Evolutionary conservation across 2,888 invertebrate genomes (phyloP).

Genomic region (Drosophila niveifrons): DNA sequence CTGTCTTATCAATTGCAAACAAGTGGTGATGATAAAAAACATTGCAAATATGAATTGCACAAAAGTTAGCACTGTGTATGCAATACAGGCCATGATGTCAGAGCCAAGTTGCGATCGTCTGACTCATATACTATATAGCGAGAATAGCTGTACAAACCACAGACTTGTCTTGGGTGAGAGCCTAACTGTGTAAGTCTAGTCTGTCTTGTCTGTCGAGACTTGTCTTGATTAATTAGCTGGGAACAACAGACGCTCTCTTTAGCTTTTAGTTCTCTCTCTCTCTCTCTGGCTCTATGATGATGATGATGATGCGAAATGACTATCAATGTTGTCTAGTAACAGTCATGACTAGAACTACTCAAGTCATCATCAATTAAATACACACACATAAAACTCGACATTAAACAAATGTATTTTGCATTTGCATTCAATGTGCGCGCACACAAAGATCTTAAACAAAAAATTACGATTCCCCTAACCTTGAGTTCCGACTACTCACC

Average conservation of each 20-base stretch:
- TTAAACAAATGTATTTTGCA: constrained; percentile 51
- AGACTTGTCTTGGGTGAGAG: constrained; percentile 44
- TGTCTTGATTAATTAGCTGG: constrained; percentile 74
- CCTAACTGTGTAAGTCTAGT: constrained; percentile 34
- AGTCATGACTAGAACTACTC: constrained; percentile 36
- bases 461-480: constrained; percentile 31
- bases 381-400: constrained; percentile 45
- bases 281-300: constrained; percentile 22
- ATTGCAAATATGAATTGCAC: constrained; percentile 28
- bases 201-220: constrained; percentile 17
- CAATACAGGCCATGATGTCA: constrained; percentile 50
- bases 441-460: constrained; percentile 7
- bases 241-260: constrained; percentile 51
- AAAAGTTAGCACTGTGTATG: constrained; percentile 12
- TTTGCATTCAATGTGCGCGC: constrained; percentile 52
- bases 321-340: constrained; percentile 12
- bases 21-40: constrained; percentile 37
- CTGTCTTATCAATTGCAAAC: constrained; percentile 39
- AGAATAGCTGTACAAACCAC: constrained; percentile 28
- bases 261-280: constrained; percentile 18
- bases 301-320: constrained; percentile 51
- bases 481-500: constrained; percentile 29
- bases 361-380: constrained; percentile 48
- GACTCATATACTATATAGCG: constrained; percentile 32
- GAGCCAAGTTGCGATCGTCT: constrained; percentile 34